Evolutionary conservation across 64 coral and sea anemone genomes (phyloP).

Genomic region (Montipora sp.): DNA sequence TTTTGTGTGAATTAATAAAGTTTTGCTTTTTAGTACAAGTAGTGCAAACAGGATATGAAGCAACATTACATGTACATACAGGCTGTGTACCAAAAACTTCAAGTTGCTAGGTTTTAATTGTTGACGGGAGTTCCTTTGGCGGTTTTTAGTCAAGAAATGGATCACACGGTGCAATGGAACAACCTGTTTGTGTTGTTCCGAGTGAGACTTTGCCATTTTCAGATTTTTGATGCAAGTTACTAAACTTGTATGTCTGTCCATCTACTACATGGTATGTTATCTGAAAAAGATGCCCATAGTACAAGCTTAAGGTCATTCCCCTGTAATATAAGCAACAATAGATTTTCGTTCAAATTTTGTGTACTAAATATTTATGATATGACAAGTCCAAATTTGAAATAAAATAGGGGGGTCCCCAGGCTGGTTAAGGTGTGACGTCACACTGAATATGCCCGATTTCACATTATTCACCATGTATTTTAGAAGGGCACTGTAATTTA

Average conservation of each 20-base stretch:
- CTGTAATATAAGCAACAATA: too few species aligned
- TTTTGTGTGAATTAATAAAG: neutral
- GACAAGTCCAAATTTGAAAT: too few species aligned
- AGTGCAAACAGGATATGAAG: neutral
- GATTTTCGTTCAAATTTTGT: too few species aligned
- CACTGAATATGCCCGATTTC: too few species aligned
- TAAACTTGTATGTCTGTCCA: conserved; percentile 7
- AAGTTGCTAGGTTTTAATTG: conserved; percentile 7
- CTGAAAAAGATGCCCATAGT: conserved; percentile 25
- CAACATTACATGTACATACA: neutral
- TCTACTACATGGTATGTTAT: conserved; percentile 4
- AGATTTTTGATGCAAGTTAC: conserved; percentile 33
- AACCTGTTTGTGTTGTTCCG: conserved; percentile 47
- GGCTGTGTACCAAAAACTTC: neutral
- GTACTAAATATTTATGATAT: too few species aligned
- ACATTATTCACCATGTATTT: too few species aligned
- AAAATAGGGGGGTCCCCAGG: too few species aligned
- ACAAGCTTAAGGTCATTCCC: conserved; percentile 31
- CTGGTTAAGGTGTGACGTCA: too few species aligned
- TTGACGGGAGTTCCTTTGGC: conserved; percentile 27
- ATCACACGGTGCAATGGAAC: conserved; percentile 20
- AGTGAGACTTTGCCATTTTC: conserved; percentile 23
- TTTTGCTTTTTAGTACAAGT: conserved; percentile 16
- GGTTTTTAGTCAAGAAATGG: conserved; percentile 30
- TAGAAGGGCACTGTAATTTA: too few species aligned